Conservation (phyloP, 2,888 invertebrate species). For the Andrena minutula region DNA sequence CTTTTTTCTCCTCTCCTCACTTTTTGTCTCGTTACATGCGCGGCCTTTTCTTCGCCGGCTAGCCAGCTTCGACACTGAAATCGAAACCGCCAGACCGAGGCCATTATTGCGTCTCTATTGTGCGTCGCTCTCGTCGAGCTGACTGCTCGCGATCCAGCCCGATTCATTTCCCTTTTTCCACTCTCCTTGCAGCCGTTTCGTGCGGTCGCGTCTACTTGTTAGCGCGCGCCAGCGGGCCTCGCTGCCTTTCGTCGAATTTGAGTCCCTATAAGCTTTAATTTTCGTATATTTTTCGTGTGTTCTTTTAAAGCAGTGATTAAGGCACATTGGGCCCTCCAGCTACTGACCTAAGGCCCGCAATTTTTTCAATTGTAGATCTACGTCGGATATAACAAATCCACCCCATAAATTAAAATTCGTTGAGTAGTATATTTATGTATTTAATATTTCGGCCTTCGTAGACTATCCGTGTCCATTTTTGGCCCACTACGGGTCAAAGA, state of each 20-base stretch:
- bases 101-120: conserved; percentile 69
- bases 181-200: conserved; percentile 18
- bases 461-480: too few species aligned
- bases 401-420: too few species aligned
- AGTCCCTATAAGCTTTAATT: fast-evolving
- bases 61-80: conserved; percentile 66
- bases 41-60: conserved; percentile 59
- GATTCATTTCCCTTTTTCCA: conserved; percentile 51
- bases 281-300: too few species aligned
- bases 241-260: not conserved
- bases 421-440: too few species aligned
- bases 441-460: too few species aligned
- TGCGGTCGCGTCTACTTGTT: conserved; percentile 30
- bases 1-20: conserved; percentile 56
- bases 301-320: too few species aligned
- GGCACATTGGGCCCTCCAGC: too few species aligned
- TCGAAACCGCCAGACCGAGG: conserved; percentile 70
- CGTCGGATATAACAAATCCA: too few species aligned
- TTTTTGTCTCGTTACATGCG: conserved; percentile 70
- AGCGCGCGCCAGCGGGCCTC: conserved; percentile 19
- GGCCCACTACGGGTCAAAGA: too few species aligned
- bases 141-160: conserved; percentile 46
- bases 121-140: conserved; percentile 41
- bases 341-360: too few species aligned
- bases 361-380: too few species aligned